Base-by-base conservation (phyloP, 2,888 invertebrate species). In the Ashinkailepas kermadecensis region DNA sequence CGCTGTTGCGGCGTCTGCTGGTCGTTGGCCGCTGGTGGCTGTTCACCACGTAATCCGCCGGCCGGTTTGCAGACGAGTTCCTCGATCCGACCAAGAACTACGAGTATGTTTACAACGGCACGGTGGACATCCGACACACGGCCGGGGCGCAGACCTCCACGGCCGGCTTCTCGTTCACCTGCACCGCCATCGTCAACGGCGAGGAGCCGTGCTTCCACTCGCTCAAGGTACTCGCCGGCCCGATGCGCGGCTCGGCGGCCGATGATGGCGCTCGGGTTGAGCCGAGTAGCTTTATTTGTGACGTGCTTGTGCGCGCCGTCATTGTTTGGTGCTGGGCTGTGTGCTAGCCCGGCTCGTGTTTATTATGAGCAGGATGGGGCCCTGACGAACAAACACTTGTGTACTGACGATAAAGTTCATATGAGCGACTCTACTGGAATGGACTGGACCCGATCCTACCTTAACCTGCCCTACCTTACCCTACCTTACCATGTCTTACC, bases 141-240 rank as follows among this genome's bases (percentile, higher is more conserved):
- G 74, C 56, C 54, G 74, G 56, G 0, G 9, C 21, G 7, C 15
- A 21, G 15, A 21, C 56, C 21, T 54, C 56, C 54, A 21, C 74
- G 54, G 54, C 54, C 74, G 74, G 56, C 74, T 74, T 74, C 74
- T 21, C 56, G 6, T 74, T 74, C 74, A 74, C 18, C 18, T 74
- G 74, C 56, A 56, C 39, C 13, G 74, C 8, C 54, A 56, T 74
- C 74, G 21, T 74, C 56, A 74, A 74, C 74, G 74, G 74, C 74
- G 74, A 74, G 11, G 54, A 74, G 74, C 74, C 74, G 10, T 74
- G 74, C 56, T 74, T 15, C 74, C 21, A 74, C 74, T 56, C 54
- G 1, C 74, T 74, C 11, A 39, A 74, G 74, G 74, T 74, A 59
- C 59, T 11, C 59, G 12, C 59, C 15, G 59, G 12, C 15, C 59